These are phyloP conservation scores for Aspidoscelis tigris DNA, from an alignment of 2,113 vertebrate species.

Conservation along the genomic window DNA sequence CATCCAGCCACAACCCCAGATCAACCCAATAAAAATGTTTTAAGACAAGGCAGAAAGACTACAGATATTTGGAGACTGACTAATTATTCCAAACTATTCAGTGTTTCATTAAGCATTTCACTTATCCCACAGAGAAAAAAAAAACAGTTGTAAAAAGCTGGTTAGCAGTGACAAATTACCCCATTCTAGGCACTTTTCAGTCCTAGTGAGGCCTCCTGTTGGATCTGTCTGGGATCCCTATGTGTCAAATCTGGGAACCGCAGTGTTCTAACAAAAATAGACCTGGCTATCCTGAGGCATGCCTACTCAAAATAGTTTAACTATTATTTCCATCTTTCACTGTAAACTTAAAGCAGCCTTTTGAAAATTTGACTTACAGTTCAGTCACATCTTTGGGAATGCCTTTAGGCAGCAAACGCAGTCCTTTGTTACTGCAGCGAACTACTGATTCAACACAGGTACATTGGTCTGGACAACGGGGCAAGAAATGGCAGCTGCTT, in stretches of 20 bases:
- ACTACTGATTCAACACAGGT: conserved; percentile 92
- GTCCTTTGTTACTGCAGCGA: conserved; percentile 93
- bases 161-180: conserved; percentile 1
- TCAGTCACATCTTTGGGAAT: conserved; percentile 97
- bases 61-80: no score
- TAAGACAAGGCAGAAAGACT: no score
- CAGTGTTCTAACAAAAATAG: not conserved
- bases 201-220: conserved; percentile 25
- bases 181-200: not conserved
- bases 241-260: not conserved
- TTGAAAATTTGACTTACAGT: conserved; percentile 85
- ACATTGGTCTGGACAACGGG: conserved; percentile 92
- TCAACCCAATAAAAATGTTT: no score
- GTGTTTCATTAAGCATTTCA: not conserved
- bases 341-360: not conserved
- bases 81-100: conserved; percentile 11
- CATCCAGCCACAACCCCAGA: no score
- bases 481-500: conserved; percentile 87
- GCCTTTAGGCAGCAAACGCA: conserved; percentile 88
- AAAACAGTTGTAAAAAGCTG: conserved; percentile 8
- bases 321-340: not conserved
- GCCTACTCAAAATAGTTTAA: not conserved
- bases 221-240: no score
- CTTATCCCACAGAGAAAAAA: conserved; percentile 33
- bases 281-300: not conserved